Evolutionary conservation across 2,113 vertebrate genomes (phyloP).

Genomic region (Tenrec ecaudatus): DNA sequence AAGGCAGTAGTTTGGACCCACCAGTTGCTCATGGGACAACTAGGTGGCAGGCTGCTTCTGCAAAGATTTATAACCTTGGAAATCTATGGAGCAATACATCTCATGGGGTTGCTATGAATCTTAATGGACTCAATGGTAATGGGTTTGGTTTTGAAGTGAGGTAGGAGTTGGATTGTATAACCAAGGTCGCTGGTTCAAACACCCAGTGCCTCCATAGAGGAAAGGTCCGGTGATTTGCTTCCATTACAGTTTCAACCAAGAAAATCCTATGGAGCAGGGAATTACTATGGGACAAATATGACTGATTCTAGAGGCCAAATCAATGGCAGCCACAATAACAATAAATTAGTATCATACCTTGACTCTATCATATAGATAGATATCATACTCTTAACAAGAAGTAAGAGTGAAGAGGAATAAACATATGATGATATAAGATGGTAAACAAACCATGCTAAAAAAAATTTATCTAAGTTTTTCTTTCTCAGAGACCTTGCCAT

Average conservation of each 20-base stretch:
- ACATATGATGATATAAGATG: neutral
- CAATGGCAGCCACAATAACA: neutral
- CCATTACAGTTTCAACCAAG: neutral
- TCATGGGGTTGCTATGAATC: neutral
- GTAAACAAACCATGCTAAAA: conserved; percentile 21
- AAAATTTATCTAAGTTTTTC: neutral
- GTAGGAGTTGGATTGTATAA: neutral
- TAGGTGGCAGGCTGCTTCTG: neutral
- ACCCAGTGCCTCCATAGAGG: neutral
- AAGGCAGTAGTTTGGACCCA: neutral
- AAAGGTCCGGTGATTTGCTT: neutral
- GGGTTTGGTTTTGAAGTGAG: neutral
- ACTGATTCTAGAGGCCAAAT: neutral
- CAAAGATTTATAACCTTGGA: neutral
- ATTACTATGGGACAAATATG: neutral
- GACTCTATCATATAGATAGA: neutral
- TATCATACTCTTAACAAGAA: neutral
- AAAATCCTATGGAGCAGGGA: neutral
- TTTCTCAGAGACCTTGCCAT: neutral
- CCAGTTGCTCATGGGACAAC: neutral
- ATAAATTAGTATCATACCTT: neutral
- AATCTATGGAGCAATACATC: neutral
- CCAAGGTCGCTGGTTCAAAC: neutral
- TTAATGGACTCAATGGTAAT: neutral
- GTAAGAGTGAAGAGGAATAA: neutral